These are phyloP conservation scores for Onychostoma macrolepis DNA, from an alignment of 2,113 vertebrate species.

Conservation along the genomic window DNA sequence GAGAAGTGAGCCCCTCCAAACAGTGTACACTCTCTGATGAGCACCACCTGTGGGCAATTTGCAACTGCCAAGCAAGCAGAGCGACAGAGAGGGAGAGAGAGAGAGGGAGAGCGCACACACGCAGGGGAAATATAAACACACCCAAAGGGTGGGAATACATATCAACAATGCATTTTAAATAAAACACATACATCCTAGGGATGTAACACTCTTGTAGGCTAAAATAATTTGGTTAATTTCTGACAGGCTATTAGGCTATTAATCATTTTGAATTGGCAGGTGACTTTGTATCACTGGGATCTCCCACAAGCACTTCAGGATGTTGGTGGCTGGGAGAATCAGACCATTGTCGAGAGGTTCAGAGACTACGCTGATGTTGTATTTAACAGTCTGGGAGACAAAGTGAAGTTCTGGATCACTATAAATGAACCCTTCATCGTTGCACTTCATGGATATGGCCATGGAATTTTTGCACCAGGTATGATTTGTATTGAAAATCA, in stretches of 20 bases:
- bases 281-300: constrained; percentile 96
- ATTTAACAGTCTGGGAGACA: constrained; percentile 86
- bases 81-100: too few relatives aligned
- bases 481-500: not conserved
- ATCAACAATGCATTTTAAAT: too few relatives aligned
- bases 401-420: constrained; percentile 96
- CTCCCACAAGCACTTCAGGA: constrained; percentile 91
- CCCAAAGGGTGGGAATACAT: too few relatives aligned
- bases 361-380: constrained; percentile 88
- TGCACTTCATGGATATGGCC: constrained; percentile 83
- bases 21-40: too few relatives aligned
- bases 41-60: too few relatives aligned
- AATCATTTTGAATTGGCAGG: constrained; percentile 64
- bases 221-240: not conserved
- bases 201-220: too few relatives aligned
- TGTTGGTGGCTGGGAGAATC: constrained; percentile 90
- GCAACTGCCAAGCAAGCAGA: too few relatives aligned
- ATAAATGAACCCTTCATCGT: constrained; percentile 89
- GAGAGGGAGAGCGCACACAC: too few relatives aligned
- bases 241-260: too few relatives aligned
- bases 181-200: too few relatives aligned
- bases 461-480: constrained; percentile 88
- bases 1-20: too few relatives aligned
- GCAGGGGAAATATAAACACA: too few relatives aligned
- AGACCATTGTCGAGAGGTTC: constrained; percentile 80